Evolutionary conservation across 92 coral and sea anemone species (phyloP).

Genomic region (Epizoanthus scotinus): DNA sequence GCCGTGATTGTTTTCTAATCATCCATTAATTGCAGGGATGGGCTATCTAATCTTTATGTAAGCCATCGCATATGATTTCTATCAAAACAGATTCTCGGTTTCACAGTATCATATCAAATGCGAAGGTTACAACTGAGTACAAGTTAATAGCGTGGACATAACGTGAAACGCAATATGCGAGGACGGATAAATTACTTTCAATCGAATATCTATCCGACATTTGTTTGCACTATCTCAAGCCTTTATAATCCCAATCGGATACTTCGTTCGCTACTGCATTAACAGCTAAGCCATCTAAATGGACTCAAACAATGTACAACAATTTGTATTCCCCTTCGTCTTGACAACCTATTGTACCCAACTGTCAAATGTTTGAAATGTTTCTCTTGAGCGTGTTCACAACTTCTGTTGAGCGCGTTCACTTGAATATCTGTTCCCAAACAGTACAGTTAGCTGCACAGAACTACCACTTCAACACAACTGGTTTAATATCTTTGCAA

Average conservation of each 20-base stretch:
- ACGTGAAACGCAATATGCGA: background rate
- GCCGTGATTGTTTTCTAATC: constrained; percentile 35
- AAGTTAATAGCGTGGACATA: background rate
- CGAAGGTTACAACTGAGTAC: background rate
- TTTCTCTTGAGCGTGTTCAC: constrained; percentile 35
- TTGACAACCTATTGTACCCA: constrained; percentile 30
- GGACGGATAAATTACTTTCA: background rate
- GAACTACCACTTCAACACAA: constrained; percentile 18
- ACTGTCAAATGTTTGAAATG: constrained; percentile 45
- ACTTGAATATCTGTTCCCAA: constrained; percentile 20
- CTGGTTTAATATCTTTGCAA: background rate
- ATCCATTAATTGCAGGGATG: constrained; percentile 35
- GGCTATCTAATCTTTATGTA: constrained; percentile 15
- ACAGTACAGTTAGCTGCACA: background rate
- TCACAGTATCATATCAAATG: background rate
- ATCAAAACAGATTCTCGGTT: constrained; percentile 19
- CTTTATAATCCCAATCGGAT: constrained; percentile 41
- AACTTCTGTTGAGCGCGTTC: constrained; percentile 6
- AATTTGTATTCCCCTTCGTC: constrained; percentile 34
- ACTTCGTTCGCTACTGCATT: constrained; percentile 35
- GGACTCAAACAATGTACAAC: constrained; percentile 43
- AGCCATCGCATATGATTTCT: background rate
- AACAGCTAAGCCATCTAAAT: constrained; percentile 40
- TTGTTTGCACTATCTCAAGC: constrained; percentile 28
- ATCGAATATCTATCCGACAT: constrained; percentile 13